A percentile compares a stretch with the other conserved stretches of the same genome.
Conservation (phyloP, 2,888 invertebrate species). For the Endotricha flammealis region DNA sequence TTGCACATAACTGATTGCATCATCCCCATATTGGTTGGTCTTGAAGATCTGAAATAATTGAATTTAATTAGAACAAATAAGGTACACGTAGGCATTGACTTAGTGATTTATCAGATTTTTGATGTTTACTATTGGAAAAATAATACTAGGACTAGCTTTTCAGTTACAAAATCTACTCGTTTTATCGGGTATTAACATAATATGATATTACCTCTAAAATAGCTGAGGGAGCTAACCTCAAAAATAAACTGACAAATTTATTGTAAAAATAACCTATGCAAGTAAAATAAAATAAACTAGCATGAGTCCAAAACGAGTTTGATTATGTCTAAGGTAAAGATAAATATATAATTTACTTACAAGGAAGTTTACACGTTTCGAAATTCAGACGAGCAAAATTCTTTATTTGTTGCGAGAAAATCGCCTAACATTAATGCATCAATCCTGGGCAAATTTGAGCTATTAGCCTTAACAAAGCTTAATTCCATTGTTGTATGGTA, state of each 20-base stretch:
- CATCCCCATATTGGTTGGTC: conserved; percentile 9
- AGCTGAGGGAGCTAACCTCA: conserved; percentile 10
- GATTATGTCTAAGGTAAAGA: conserved; percentile 3
- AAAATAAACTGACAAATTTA: conserved; percentile 8
- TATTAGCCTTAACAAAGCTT: conserved; percentile 3
- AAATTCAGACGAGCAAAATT: conserved; percentile 12
- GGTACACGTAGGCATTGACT: no score
- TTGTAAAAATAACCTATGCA: conserved; percentile 5
- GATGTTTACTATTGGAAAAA: no score
- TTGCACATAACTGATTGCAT: conserved; percentile 9
- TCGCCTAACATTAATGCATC: conserved; percentile 11
- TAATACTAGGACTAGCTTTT: no score
- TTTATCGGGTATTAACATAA: no score
- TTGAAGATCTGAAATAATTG: conserved; percentile 9
- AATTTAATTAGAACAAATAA: no score
- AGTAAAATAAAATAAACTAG: conserved; percentile 2
- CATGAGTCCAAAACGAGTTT: not conserved
- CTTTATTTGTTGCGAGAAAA: conserved; percentile 9
- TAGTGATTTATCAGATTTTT: no score
- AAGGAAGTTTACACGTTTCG: conserved; percentile 11
- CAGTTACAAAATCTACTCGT: no score
- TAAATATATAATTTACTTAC: conserved; percentile 8
- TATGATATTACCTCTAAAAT: no score
- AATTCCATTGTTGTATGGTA: not conserved
- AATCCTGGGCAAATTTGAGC: conserved; percentile 12